Conservation (phyloP, 1,140 invertebrate species). For the Bombus terrestris region DNA sequence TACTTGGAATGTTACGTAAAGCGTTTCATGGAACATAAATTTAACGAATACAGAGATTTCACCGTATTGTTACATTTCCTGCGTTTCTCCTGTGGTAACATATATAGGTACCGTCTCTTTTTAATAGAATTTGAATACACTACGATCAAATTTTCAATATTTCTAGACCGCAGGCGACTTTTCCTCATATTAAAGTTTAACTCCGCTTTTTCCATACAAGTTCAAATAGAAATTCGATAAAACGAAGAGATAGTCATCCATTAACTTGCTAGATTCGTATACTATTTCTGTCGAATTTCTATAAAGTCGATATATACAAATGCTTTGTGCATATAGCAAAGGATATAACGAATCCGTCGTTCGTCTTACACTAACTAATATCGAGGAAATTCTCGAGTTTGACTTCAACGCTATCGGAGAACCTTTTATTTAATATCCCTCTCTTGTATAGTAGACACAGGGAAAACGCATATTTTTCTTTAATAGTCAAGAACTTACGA, state of each 20-base stretch:
- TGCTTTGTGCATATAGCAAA: background rate
- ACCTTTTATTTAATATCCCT: no score
- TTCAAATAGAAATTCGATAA: background rate
- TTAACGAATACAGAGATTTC: background rate
- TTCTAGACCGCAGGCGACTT: background rate
- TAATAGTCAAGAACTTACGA: no score
- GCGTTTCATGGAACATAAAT: background rate
- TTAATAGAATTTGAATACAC: background rate
- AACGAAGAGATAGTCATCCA: background rate
- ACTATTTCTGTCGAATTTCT: background rate
- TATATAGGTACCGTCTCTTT: background rate
- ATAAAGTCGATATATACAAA: background rate
- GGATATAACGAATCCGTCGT: background rate
- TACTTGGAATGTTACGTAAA: background rate
- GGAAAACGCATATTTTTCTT: no score
- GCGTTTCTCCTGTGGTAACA: no score
- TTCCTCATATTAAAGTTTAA: background rate
- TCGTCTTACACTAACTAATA: background rate
- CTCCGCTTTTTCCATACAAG: background rate
- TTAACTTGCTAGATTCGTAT: background rate
- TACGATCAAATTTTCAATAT: constrained; percentile 5
- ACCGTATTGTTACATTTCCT: background rate
- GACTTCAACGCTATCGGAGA: no score
- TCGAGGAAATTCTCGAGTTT: background rate
- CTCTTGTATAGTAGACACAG: no score